Percentiles rank a stretch among this genome's conserved stretches.
Evolutionary conservation across 1,140 invertebrate species (phyloP).

Genomic region (Cyphomyrmex costatus): DNA sequence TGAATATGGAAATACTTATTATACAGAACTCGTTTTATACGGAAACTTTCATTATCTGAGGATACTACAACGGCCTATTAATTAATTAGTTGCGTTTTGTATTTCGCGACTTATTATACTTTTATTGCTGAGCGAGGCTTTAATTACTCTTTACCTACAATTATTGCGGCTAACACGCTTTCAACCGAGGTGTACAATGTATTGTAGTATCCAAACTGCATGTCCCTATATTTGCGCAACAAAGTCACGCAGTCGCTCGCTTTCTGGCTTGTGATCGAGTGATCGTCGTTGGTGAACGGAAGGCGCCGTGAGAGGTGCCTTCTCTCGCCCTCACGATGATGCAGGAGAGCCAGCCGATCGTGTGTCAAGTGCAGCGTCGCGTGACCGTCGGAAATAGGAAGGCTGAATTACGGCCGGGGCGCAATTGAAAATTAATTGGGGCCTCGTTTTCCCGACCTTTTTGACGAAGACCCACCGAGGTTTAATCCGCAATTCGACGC

Average conservation of each 20-base stretch:
- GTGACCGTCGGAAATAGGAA: conserved; percentile 69
- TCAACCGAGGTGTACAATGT: background rate
- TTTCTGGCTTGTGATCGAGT: background rate
- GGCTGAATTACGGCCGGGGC: conserved; percentile 43
- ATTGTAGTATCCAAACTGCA: background rate
- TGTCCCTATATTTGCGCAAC: background rate
- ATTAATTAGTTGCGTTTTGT: background rate
- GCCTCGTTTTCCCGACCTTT: conserved; percentile 38
- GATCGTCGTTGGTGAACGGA: background rate
- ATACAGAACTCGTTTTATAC: background rate
- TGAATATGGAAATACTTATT: background rate
- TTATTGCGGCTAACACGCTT: background rate
- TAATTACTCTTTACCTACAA: background rate
- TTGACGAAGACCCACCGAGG: conserved; percentile 1
- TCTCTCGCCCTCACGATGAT: conserved; percentile 30
- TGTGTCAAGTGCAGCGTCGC: conserved; percentile 71
- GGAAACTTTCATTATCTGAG: background rate
- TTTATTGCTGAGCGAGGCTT: background rate
- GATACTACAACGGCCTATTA: background rate
- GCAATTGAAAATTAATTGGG: conserved; percentile 75
- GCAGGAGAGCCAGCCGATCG: conserved; percentile 53
- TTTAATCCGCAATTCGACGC: background rate
- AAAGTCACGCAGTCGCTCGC: conserved; percentile 49
- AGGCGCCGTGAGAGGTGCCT: conserved; percentile 4
- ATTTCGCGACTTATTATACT: background rate